Evolutionary conservation across 2,888 invertebrate species (phyloP), one percentile per base, ranked within the genome.

Genomic region (Halictus ligatus): DNA sequence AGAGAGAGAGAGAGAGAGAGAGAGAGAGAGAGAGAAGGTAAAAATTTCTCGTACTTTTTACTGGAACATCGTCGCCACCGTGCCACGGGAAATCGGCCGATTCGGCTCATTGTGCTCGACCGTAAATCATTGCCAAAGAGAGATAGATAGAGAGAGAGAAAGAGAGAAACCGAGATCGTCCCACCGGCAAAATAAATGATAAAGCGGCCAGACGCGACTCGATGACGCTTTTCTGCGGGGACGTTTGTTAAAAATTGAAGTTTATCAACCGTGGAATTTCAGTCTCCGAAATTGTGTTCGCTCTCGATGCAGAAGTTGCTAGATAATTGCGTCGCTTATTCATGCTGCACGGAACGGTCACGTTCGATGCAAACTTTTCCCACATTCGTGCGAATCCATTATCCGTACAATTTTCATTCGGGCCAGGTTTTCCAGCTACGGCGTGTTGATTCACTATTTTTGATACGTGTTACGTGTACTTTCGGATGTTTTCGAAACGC

Each of bases 81-180:
- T 25, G 12, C 40, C 8, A 40, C 40, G 72, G 72, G 18, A 77
- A 76, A 76, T 80, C 67, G 64, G 60, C 58, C 35, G 74, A 54
- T 74, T 48, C 80, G 73, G 72, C 81, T 88, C 82, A 83, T 90
- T 82, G 85, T 85, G 76, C 73, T 81, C 69, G 64, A 80, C 77
- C 75, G 84, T 87, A 83, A 85, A 87, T 87, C 78, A 87, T 85
- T 46, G 25, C n/a, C 29, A 29, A 64, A 15, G 64, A 64, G 29
- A 29, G 58, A 10, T 29, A 29, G 15, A 60, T n/a, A 12, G 13
- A 13, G 60, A 25, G 13, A 60, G 60, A 13, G 13, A 12, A 5
- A 13, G 60, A 25, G 13, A 60, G 60, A 13, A 6, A 25, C 76
- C 74, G 54, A n/a, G 35, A 25, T 46, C 67, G 29, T n/a, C 12